Evolutionary conservation across 2,797 vertebrate genomes (phyloP).

Genomic region (Spizella passerina): DNA sequence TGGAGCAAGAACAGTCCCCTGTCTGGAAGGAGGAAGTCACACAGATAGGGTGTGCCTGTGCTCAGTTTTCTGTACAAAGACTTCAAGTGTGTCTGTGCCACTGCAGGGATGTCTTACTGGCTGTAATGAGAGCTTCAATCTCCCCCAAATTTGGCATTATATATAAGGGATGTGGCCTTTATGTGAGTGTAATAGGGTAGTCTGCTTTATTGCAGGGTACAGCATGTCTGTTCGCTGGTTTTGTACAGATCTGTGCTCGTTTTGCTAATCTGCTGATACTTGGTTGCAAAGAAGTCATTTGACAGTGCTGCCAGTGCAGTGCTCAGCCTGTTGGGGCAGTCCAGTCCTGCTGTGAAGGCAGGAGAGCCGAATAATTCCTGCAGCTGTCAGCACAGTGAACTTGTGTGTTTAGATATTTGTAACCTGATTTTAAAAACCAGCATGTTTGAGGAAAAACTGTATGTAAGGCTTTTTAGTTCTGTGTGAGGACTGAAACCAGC

Average conservation of each 20-base stretch:
- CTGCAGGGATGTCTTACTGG: not conserved
- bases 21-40: slow-evolving; percentile 1
- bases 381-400: not conserved
- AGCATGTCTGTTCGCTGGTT: not conserved
- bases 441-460: not conserved
- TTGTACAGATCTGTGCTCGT: not conserved
- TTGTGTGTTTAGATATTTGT: not conserved
- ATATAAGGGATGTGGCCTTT: not conserved
- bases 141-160: not conserved
- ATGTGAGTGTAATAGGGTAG: not conserved
- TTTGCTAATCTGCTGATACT: not conserved
- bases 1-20: not conserved
- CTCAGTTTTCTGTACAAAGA: not conserved
- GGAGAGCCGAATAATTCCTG: not conserved
- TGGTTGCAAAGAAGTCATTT: not conserved
- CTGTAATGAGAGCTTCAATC: not conserved
- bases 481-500: not conserved
- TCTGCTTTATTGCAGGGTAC: not conserved
- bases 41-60: not conserved
- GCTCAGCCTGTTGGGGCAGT: not conserved
- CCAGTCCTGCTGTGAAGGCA: not conserved
- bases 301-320: not conserved
- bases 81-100: not conserved
- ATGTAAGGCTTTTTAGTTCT: not conserved
- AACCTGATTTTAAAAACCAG: slow-evolving; percentile 1